Evolutionary conservation across 2,888 invertebrate species (phyloP).

Genomic region (Aporophyla nigra): DNA sequence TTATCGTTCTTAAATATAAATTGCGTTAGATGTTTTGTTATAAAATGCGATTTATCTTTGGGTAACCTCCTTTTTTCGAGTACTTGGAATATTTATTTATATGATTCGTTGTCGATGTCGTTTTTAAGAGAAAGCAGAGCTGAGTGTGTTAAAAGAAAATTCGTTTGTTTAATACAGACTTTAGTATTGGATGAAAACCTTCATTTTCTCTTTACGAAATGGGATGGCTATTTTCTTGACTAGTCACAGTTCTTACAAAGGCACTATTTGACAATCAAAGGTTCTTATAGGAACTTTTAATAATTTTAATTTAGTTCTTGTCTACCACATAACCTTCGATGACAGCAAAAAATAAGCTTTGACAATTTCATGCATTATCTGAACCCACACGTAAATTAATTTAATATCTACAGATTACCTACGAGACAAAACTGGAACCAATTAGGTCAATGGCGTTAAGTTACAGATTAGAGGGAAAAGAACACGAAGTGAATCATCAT

Average conservation of each 20-base stretch:
- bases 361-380: not conserved
- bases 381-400: not conserved
- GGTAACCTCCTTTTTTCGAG: constrained; percentile 26
- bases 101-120: not conserved
- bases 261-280: no score
- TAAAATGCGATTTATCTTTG: constrained; percentile 28
- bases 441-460: constrained; percentile 3
- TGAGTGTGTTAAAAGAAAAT: no score
- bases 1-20: constrained; percentile 17
- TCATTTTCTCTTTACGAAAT: no score
- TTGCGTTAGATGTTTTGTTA: constrained; percentile 20
- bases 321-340: no score
- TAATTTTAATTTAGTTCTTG: no score
- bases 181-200: no score
- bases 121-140: not conserved
- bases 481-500: no score
- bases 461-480: no score
- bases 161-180: no score
- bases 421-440: constrained; percentile 5
- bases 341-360: not conserved
- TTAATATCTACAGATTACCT: constrained; percentile 16
- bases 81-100: constrained; percentile 16
- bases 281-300: no score
- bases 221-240: no score
- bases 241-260: no score